phyloP scores from a whole-genome alignment of 37 sponge, comb jelly and placozoan species.

The Crambe crambe region DNA sequence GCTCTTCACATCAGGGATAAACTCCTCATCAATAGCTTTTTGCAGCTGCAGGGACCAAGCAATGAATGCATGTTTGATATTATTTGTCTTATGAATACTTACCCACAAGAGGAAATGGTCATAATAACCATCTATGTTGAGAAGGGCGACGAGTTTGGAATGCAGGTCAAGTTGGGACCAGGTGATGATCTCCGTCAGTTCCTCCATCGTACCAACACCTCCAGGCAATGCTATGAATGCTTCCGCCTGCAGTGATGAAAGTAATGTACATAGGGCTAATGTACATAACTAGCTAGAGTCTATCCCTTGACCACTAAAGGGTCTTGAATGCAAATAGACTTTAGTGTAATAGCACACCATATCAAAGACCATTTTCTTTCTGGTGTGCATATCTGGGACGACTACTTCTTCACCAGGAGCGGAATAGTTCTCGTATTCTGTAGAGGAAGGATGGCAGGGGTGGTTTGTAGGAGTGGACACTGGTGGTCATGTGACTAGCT shows the following conservation, averaged over 20 bases:
- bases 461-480: no score
- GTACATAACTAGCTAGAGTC: no score
- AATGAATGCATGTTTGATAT: not conserved
- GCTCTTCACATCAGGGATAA: not conserved
- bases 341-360: no score
- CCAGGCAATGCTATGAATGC: constrained; percentile 71
- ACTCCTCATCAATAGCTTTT: constrained; percentile 33
- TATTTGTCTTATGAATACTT: not conserved
- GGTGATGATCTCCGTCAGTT: constrained; percentile 57
- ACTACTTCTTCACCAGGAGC: constrained; percentile 42
- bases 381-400: constrained; percentile 65
- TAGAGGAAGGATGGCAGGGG: no score
- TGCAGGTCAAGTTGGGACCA: constrained; percentile 56
- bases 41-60: constrained; percentile 20
- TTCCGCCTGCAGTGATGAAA: constrained; percentile 15
- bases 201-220: constrained; percentile 75
- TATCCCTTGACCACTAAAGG: no score
- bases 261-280: no score
- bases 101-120: constrained; percentile 63
- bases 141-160: constrained; percentile 39
- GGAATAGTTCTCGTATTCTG: constrained; percentile 24
- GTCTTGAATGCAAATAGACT: no score
- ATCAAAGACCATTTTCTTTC: constrained; percentile 72
- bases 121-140: constrained; percentile 55
- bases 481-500: no score